Evolutionary conservation across 1,140 invertebrate genomes (phyloP).

Genomic region (Myzus persicae): DNA sequence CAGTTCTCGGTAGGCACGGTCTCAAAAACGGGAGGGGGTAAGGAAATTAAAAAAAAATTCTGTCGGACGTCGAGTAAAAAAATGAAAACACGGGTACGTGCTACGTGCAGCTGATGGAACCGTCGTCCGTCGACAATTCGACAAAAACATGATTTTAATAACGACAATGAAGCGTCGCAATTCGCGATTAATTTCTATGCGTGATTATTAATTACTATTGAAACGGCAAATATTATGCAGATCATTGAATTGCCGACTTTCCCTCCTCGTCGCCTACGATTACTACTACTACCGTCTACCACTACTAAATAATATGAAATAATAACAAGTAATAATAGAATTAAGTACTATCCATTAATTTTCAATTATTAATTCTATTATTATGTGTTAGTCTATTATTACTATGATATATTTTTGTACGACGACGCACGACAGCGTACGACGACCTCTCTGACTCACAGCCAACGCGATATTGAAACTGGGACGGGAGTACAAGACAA

Average conservation of each 20-base stretch:
- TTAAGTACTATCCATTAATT: background rate
- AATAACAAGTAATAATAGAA: background rate
- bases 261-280: no score
- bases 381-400: background rate
- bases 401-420: background rate
- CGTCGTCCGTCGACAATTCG: background rate
- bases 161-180: no score
- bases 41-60: background rate
- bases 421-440: background rate
- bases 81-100: background rate
- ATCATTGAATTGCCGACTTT: no score
- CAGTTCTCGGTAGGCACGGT: no score
- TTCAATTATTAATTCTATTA: background rate
- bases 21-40: background rate
- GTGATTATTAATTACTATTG: no score
- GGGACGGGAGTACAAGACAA: background rate
- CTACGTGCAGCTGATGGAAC: no score
- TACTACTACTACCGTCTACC: no score
- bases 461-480: slow-evolving; percentile 4
- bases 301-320: no score
- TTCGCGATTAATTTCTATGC: no score
- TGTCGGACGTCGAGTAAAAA: background rate
- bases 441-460: background rate
- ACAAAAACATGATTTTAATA: background rate
- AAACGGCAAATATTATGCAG: no score